A percentile compares a stretch with the other conserved stretches of the same genome.
These are phyloP conservation scores for Corythornis leucogaster DNA, from an alignment of 2,797 vertebrate species.

Conservation along the genomic window DNA sequence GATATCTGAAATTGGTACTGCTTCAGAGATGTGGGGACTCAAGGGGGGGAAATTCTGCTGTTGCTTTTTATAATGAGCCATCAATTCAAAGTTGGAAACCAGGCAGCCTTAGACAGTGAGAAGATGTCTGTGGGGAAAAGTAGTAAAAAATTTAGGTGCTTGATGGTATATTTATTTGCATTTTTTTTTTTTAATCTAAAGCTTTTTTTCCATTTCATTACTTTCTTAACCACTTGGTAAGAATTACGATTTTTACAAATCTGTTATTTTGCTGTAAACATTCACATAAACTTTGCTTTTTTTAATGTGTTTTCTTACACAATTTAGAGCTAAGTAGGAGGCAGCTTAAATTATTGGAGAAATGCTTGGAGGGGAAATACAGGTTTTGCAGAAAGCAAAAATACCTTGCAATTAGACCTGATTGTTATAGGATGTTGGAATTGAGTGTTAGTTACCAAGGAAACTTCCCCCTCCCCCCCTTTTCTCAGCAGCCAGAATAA, in stretches of 20 bases:
- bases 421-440: constrained; percentile 3
- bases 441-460: constrained; percentile 33
- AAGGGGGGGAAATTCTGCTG: background rate
- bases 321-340: background rate
- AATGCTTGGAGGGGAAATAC: background rate
- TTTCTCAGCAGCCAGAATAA: background rate
- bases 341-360: background rate
- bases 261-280: background rate
- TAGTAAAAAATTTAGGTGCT: background rate
- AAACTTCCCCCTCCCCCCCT: background rate
- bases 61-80: constrained; percentile 6
- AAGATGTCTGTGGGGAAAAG: background rate
- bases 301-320: background rate
- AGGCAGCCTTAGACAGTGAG: background rate
- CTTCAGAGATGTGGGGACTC: constrained; percentile 1
- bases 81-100: background rate
- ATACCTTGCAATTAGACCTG: constrained; percentile 11
- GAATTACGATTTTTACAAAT: background rate
- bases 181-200: background rate
- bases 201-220: background rate
- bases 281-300: background rate
- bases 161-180: background rate
- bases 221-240: background rate
- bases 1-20: background rate
- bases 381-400: constrained; percentile 32